Percentiles rank a stretch among this genome's conserved stretches.
These are phyloP conservation scores for Corynorhinus townsendii DNA, from an alignment of 2,113 vertebrate genomes.

Conservation along the genomic window DNA sequence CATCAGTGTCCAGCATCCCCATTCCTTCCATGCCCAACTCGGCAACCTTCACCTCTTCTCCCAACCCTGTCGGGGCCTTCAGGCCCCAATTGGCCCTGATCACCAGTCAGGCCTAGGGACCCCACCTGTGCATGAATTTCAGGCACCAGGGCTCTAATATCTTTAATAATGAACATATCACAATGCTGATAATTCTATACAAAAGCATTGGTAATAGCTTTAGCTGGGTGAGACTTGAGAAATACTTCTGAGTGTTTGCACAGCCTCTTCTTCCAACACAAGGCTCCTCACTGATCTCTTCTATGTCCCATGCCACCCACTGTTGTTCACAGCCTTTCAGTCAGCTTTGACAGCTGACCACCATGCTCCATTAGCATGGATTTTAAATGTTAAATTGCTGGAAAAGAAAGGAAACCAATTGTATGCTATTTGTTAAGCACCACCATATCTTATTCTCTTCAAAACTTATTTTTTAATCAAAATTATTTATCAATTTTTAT, in stretches of 20 bases:
- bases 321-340: not conserved
- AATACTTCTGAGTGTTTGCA: not conserved
- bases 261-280: no score
- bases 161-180: not conserved
- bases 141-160: no score
- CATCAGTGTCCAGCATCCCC: no score
- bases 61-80: no score
- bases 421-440: not conserved
- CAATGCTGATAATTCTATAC: not conserved
- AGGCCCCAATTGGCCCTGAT: no score
- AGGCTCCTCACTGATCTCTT: not conserved
- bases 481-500: not conserved
- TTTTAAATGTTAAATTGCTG: not conserved
- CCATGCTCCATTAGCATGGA: not conserved
- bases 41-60: no score
- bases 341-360: not conserved
- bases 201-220: not conserved
- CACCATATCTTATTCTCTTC: fast-evolving
- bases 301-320: fast-evolving
- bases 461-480: not conserved
- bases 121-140: no score
- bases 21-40: no score
- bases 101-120: no score
- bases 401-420: not conserved
- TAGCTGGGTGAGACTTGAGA: not conserved